phyloP scores from a whole-genome alignment of 1,140 invertebrate genomes.

The Zeugodacus cucurbitae region DNA sequence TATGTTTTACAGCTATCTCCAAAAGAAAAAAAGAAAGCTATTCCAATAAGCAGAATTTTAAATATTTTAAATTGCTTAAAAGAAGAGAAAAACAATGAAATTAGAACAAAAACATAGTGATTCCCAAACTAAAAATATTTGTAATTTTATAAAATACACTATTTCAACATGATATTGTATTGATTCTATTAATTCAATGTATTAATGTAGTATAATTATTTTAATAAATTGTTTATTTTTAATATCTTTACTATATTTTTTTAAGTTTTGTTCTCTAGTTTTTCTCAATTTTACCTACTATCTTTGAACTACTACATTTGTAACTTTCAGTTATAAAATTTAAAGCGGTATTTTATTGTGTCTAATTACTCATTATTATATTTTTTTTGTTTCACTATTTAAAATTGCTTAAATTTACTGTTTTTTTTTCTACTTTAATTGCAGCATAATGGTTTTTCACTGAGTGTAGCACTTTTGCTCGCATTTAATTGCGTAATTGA shows the following conservation, averaged over 20 bases:
- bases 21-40: no score
- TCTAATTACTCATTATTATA: neutral
- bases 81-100: no score
- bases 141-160: no score
- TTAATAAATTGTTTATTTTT: neutral
- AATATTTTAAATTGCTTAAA: no score
- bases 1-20: no score
- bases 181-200: no score
- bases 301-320: no score
- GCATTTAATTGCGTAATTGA: constrained; percentile 12
- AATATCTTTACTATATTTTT: neutral
- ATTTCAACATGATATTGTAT: no score
- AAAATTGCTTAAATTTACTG: neutral
- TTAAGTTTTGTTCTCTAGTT: neutral
- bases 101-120: no score
- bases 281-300: neutral
- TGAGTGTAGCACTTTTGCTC: constrained; percentile 23
- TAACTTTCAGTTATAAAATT: neutral
- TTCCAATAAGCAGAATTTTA: no score
- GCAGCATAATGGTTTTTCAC: constrained; percentile 19
- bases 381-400: neutral
- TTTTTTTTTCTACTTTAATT: neutral
- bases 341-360: neutral
- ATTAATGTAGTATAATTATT: no score
- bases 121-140: no score